These are phyloP conservation scores for Clupea harengus DNA, from an alignment of 2,113 vertebrate genomes.

Conservation along the genomic window DNA sequence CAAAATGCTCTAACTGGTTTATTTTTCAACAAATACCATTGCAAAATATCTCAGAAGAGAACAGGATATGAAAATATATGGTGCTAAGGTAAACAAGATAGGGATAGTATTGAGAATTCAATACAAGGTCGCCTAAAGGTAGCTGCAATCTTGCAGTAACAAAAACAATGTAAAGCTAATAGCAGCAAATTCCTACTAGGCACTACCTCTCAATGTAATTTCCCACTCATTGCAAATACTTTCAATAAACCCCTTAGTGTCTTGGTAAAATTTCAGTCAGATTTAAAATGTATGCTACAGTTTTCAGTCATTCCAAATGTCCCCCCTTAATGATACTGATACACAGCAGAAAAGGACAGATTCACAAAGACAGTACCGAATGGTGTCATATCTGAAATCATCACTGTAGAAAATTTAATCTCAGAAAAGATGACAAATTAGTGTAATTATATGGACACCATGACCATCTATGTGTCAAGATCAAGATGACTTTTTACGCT, in stretches of 20 bases:
- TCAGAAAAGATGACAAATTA: background rate
- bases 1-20: background rate
- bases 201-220: background rate
- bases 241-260: background rate
- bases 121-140: background rate
- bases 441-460: background rate
- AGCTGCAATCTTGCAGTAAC: background rate
- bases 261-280: background rate
- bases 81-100: background rate
- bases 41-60: background rate
- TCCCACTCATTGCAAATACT: background rate
- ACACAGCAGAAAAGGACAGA: background rate
- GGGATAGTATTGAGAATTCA: background rate
- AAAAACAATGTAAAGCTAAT: background rate
- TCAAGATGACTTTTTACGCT: no score
- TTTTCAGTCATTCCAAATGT: background rate
- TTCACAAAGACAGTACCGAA: background rate
- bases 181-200: background rate
- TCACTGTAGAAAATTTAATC: background rate
- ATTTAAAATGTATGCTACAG: background rate
- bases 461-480: background rate
- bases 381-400: background rate
- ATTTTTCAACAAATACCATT: background rate
- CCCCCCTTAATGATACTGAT: background rate
- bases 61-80: background rate